Base-by-base conservation (phyloP, 2,113 vertebrate species). In the Leptobrachium leishanense region DNA sequence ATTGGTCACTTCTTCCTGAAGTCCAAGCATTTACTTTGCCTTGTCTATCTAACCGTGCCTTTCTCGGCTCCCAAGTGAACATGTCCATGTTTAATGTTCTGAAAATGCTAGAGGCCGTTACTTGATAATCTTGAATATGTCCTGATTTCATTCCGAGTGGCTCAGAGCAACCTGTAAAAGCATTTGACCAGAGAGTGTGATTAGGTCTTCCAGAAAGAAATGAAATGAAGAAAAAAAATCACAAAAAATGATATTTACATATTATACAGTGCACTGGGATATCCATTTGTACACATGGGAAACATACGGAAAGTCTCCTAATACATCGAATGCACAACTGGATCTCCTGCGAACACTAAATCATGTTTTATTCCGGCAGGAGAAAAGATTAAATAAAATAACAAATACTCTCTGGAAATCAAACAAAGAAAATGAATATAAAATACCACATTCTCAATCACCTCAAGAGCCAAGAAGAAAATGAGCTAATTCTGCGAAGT, bases 11-110 rank as follows among this genome's bases (percentile, higher is more conserved):
- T 84, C 94, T 96, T 84, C 97, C 97, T 0, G 98, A 97, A 13
- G 97, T 98, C 98, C 98, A 99, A 64, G 98, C 98, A 31, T 99
- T 99, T 53, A 99, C 97, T 86, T 99, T 98, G 83, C 98, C 98
- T 87, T 99, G 97, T 84, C 98, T 99, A 92, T 99, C 97, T 85
- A 99, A 90, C 0, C 98, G 92, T 65, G 98, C 96, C 87, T 98
- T 99, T 67, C 96, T 92, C n/a, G 98, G 95, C 85, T 99, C 97
- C 98, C 98, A 99, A 6, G 97, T 90, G 4, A 99, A 99, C 96
- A 99, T 98, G 86, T 99, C 97, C 97, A 99, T 98, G 90, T 98
- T 99, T 86, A 99, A 95, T 0, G 98, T 99, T 75, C 95, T 92
- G 90, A 99, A 99, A 87, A 97, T 86, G 79, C 97, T 98, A 66